These are phyloP conservation scores for Drosophila bipectinata DNA, from an alignment of 1,140 invertebrate species.

Conservation along the genomic window DNA sequence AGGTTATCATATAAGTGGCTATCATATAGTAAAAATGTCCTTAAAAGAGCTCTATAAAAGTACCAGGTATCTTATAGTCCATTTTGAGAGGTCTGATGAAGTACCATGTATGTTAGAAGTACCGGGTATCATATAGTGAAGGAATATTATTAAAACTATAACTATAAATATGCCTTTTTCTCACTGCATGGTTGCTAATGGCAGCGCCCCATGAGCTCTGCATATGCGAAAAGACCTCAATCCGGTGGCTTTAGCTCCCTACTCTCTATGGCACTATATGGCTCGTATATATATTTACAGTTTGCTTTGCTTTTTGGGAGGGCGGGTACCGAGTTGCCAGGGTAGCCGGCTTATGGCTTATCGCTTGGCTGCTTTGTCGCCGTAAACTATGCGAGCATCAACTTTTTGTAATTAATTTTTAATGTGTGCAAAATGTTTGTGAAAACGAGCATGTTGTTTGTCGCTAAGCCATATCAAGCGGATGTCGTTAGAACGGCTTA, in stretches of 20 bases:
- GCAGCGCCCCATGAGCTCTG: conserved; percentile 47
- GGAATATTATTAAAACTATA: not conserved
- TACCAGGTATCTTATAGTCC: not conserved
- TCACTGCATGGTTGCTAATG: conserved; percentile 38
- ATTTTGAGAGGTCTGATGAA: too few species aligned
- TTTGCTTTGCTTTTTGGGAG: not conserved
- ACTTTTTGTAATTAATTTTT: conserved; percentile 81
- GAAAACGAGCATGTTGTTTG: conserved; percentile 58
- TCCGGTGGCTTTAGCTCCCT: conserved; percentile 39
- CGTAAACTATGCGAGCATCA: conserved; percentile 68
- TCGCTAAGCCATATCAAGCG: conserved; percentile 24
- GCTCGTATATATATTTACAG: not conserved
- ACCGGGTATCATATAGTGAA: too few species aligned
- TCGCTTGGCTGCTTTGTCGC: conserved; percentile 67
- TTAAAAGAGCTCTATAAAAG: too few species aligned
- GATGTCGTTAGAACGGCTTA: conserved; percentile 46
- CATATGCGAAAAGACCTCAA: conserved; percentile 52
- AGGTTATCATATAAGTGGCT: too few species aligned
- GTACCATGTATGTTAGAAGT: too few species aligned
- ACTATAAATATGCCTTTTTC: not conserved
- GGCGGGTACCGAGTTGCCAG: conserved; percentile 6
- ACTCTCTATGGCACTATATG: conserved; percentile 12
- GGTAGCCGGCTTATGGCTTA: conserved; percentile 34
- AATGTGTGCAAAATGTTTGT: conserved; percentile 78
- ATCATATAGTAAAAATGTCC: too few species aligned